These are phyloP conservation scores for Tetranychus truncatus DNA, from an alignment of 2,888 invertebrate species.

Conservation along the genomic window DNA sequence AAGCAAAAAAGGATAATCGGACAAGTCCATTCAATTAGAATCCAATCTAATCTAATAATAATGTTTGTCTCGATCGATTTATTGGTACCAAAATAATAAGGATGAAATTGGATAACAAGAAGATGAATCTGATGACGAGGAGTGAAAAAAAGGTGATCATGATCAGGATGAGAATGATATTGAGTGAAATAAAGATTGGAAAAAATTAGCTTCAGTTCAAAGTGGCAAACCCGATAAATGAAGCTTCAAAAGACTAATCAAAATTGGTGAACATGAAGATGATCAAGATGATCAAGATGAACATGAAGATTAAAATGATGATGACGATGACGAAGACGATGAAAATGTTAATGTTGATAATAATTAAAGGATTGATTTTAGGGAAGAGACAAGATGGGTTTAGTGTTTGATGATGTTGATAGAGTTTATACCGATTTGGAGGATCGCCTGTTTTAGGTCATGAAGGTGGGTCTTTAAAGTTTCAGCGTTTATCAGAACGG, in stretches of 20 bases:
- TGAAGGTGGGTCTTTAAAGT: neutral
- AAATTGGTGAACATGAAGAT: neutral
- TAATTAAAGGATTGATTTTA: too few relatives aligned
- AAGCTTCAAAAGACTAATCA: neutral
- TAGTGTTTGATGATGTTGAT: neutral
- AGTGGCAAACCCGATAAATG: neutral
- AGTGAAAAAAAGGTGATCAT: neutral
- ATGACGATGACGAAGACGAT: neutral
- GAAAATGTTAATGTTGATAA: neutral
- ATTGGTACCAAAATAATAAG: neutral
- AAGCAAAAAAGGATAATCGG: too few relatives aligned
- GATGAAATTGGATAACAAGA: constrained; percentile 20
- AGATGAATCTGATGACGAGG: neutral
- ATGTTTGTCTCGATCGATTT: neutral
- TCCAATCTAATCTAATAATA: neutral
- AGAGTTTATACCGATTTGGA: neutral
- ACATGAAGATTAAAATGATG: neutral
- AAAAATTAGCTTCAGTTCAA: neutral
- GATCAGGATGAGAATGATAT: neutral
- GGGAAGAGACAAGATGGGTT: too few relatives aligned
- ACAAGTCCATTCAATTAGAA: neutral
- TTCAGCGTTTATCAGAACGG: neutral
- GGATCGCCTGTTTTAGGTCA: neutral
- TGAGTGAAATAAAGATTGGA: neutral
- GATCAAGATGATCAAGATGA: neutral